These are phyloP conservation scores for Lutjanus erythropterus DNA, from an alignment of 2,113 vertebrate species.

Conservation along the genomic window DNA sequence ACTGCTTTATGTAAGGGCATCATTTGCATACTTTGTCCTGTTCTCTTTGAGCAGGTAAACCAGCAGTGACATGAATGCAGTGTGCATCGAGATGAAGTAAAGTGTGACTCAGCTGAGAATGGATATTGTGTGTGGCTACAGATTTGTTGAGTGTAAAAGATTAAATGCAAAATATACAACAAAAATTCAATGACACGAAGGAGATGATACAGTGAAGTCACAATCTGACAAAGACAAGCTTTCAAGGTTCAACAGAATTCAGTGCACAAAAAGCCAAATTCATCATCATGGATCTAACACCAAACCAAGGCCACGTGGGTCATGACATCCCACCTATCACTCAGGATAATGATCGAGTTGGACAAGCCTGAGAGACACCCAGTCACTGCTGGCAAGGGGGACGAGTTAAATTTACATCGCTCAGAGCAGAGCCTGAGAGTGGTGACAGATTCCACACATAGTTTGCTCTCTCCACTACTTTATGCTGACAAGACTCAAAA, in stretches of 20 bases:
- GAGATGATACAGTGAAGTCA: background rate
- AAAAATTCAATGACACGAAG: background rate
- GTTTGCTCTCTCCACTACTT: constrained; percentile 54
- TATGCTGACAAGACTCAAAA: constrained; percentile 34
- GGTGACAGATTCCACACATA: constrained; percentile 78
- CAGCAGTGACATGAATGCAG: constrained; percentile 12
- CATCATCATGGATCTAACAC: background rate
- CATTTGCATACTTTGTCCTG: constrained; percentile 44
- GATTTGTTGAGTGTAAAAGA: background rate
- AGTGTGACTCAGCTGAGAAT: constrained; percentile 23
- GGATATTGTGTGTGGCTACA: constrained; percentile 6
- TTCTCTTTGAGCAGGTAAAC: constrained; percentile 12
- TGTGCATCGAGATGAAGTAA: constrained; percentile 25
- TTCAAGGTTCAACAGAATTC: constrained; percentile 1
- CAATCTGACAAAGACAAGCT: constrained; percentile 5
- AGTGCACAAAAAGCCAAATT: background rate
- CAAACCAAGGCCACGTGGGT: constrained; percentile 26
- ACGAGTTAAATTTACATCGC: constrained; percentile 71
- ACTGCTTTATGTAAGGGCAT: constrained; percentile 25
- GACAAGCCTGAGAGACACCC: constrained; percentile 55
- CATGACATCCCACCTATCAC: constrained; percentile 35
- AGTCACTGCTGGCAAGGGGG: constrained; percentile 19
- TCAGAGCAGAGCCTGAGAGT: constrained; percentile 40
- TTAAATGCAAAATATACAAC: background rate
- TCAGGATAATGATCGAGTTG: constrained; percentile 55